Conservation (phyloP, 2,888 invertebrate species). For the Tachina lurida region DNA sequence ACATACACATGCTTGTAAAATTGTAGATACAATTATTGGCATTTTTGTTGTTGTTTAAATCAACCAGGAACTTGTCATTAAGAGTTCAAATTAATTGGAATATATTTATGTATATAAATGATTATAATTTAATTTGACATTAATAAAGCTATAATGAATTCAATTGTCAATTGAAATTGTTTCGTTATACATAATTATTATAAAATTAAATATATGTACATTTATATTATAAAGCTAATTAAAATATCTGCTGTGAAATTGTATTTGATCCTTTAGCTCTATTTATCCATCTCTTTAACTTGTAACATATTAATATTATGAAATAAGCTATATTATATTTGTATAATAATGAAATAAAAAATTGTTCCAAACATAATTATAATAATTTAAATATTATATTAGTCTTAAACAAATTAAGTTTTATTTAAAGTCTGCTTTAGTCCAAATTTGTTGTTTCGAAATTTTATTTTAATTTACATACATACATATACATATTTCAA, state of each 20-base stretch:
- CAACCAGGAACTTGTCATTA: slow-evolving; percentile 57
- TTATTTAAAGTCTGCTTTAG: too few species aligned
- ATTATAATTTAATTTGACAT: slow-evolving; percentile 41
- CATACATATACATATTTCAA: too few species aligned
- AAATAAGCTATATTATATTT: too few species aligned
- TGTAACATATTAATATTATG: too few species aligned
- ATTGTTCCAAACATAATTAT: too few species aligned
- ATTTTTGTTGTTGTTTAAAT: background rate
- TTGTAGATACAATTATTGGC: slow-evolving; percentile 6
- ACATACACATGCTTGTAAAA: background rate
- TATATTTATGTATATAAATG: background rate
- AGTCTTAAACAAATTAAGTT: too few species aligned
- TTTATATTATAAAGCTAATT: slow-evolving; percentile 18
- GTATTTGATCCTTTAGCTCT: background rate
- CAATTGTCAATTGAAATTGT: slow-evolving; percentile 29
- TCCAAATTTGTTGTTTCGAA: too few species aligned
- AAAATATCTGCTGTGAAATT: slow-evolving; percentile 4
- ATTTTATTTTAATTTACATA: too few species aligned
- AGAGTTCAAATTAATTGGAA: slow-evolving; percentile 51
- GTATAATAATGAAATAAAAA: too few species aligned
- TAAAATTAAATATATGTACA: background rate
- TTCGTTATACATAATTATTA: slow-evolving; percentile 3
- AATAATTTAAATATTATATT: too few species aligned
- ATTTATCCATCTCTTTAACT: too few species aligned
- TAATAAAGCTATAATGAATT: slow-evolving; percentile 39